Base-by-base conservation (phyloP, 2,113 vertebrate species). In the Henicopernis longicauda region DNA sequence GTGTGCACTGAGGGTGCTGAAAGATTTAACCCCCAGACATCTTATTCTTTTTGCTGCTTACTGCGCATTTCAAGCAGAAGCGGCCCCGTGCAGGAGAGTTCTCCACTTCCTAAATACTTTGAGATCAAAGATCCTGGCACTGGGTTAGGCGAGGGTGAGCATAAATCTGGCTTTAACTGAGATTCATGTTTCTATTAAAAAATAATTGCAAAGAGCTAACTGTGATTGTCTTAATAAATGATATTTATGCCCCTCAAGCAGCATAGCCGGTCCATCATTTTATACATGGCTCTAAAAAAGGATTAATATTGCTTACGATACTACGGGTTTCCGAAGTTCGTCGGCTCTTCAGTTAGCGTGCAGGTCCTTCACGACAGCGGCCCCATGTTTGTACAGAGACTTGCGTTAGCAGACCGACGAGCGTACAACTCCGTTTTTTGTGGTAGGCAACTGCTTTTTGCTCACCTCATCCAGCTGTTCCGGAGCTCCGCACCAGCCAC, bases 101-200 rank as follows among this genome's bases (percentile, higher is more conserved):
- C 61, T 73, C 27, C 27, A 5, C 29, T 52, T 67, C 65, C 72
- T 93, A 62, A 94, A 72, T 81, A 89, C 85, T 50, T 79, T 44
- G 58, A 47, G 81, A 72, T 93, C 85, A 93, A 89, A 71, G 90
- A 65, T 87, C 70, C 62, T 79, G 90, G 29, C 40, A 9, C 66
- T 72, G 78, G 65, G 65, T 76, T 82, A 69, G 49, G 34, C 10
- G 34, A 74, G 36, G 31, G 20, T 13, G 16, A 82, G 57, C 1
- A 4, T 95, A 93, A 95, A 91, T 96, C 87, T 80, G 70, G 45
- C 49, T 93, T 47, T 87, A 86, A 86, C 66, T 19, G 65, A 81
- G 81, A 95, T 96, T 96, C 79, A 62, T 91, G 83, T 89, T 93
- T 94, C 86, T 83, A 89, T 92, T 94, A 76, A 90, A 86, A 95